Conservation (phyloP, 2,888 invertebrate genomes). For the Orthosia cruda region DNA sequence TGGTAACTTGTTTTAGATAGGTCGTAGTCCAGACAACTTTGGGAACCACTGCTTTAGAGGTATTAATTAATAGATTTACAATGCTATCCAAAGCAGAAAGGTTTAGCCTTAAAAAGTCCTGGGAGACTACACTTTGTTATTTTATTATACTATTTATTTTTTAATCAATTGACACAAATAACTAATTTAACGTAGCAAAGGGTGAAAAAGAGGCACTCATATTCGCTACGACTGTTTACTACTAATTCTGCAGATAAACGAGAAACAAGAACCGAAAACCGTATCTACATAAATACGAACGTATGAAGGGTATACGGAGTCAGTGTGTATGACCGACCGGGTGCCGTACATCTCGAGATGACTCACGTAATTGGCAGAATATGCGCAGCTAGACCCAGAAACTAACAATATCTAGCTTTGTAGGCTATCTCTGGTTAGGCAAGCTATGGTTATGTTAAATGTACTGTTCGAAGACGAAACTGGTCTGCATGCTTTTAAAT, state of each 20-base stretch:
- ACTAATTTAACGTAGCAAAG: background rate
- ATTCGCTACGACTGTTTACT: background rate
- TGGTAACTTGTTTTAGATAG: no score
- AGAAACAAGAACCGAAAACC: background rate
- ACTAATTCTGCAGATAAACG: background rate
- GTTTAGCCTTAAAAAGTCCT: no score
- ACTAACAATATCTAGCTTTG: background rate
- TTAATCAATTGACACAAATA: background rate
- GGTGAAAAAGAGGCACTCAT: background rate
- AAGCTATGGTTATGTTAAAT: background rate
- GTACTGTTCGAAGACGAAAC: background rate
- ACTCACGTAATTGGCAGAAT: constrained; percentile 39
- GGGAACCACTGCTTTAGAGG: no score
- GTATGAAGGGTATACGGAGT: background rate
- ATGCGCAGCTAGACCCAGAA: constrained; percentile 12
- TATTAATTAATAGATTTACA: no score
- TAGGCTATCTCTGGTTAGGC: no score
- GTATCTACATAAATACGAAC: background rate
- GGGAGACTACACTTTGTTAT: no score
- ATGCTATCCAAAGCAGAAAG: no score
- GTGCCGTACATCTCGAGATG: constrained; percentile 5
- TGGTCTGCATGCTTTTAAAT: background rate
- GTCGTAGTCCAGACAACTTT: no score
- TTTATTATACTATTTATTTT: no score
- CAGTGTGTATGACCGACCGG: background rate